Evolutionary conservation across 2,888 invertebrate genomes (phyloP).

Genomic region (Megaustenia siamemsis): DNA sequence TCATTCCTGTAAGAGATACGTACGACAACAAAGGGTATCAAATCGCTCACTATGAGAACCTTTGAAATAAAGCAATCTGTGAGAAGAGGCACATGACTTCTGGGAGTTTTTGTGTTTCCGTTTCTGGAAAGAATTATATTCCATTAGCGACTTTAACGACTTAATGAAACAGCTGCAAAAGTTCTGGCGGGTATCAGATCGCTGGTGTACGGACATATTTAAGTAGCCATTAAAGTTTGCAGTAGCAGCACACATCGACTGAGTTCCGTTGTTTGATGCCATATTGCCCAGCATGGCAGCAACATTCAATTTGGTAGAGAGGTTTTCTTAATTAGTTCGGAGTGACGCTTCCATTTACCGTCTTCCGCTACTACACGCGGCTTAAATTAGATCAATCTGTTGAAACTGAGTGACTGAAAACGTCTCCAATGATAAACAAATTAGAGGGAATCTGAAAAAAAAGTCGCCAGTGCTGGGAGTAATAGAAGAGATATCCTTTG

Average conservation of each 20-base stretch:
- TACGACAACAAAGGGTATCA: background rate
- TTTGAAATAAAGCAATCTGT: background rate
- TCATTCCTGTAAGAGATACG: too few relatives aligned
- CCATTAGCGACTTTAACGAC: conserved; percentile 43
- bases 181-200: conserved; percentile 15
- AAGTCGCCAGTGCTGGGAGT: background rate
- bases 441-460: background rate
- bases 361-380: background rate
- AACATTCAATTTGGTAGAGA: background rate
- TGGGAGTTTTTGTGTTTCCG: conserved; percentile 28
- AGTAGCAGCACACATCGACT: background rate
- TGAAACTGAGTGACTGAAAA: background rate
- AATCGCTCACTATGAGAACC: background rate
- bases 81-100: background rate
- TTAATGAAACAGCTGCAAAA: conserved; percentile 38
- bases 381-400: conserved; percentile 31
- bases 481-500: background rate
- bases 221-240: conserved; percentile 16
- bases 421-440: background rate
- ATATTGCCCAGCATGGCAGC: background rate
- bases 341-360: background rate
- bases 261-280: background rate
- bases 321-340: background rate
- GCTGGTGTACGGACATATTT: conserved; percentile 5
- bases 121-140: conserved; percentile 11